These are phyloP conservation scores for Drosophila rellima DNA, from an alignment of 2,888 invertebrate genomes.

Conservation along the genomic window DNA sequence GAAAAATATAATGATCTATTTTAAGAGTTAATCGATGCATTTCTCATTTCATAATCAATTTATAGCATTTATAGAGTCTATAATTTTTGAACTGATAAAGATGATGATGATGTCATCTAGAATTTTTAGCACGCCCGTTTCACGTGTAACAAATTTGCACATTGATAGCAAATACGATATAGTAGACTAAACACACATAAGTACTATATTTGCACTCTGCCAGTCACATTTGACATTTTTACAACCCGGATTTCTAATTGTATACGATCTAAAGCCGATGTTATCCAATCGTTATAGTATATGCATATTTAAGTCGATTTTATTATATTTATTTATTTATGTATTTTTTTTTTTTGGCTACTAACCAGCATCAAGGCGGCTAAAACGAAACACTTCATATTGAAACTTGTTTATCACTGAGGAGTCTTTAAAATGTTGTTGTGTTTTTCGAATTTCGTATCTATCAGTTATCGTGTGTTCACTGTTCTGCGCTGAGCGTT, in stretches of 20 bases:
- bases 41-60: no score
- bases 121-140: not conserved
- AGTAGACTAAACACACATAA: not conserved
- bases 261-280: slow-evolving; percentile 18
- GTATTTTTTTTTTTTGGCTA: slow-evolving; percentile 47
- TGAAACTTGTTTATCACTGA: slow-evolving; percentile 42
- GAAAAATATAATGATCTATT: no score
- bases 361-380: slow-evolving; percentile 82
- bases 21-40: no score
- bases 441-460: slow-evolving; percentile 5
- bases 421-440: slow-evolving; percentile 14
- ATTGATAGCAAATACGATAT: slow-evolving; percentile 12
- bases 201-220: slow-evolving; percentile 47
- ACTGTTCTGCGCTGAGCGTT: slow-evolving; percentile 54
- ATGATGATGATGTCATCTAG: slow-evolving; percentile 66
- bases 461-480: slow-evolving; percentile 38
- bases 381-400: slow-evolving; percentile 80
- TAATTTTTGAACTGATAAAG: not conserved
- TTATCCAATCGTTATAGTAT: slow-evolving; percentile 35
- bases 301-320: slow-evolving; percentile 39
- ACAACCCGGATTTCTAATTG: slow-evolving; percentile 71
- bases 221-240: slow-evolving; percentile 73
- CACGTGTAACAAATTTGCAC: slow-evolving; percentile 48
- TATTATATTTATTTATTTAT: not conserved
- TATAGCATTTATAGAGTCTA: no score